Conservation (phyloP, 2,797 vertebrate genomes). For the Trichosurus vulpecula region DNA sequence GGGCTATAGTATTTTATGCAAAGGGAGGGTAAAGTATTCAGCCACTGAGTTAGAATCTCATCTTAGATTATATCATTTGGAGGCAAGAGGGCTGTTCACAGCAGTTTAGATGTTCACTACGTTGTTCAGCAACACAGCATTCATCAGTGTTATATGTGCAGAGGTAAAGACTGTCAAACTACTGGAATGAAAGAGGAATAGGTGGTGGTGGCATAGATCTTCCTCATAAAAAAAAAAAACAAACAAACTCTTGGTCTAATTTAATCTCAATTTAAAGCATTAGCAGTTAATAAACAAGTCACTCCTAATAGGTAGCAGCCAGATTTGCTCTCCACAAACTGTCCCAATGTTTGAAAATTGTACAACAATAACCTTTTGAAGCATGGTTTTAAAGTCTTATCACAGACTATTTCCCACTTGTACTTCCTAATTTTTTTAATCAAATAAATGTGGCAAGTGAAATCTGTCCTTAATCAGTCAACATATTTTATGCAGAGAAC, state of each 20-base stretch:
- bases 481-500: conserved; percentile 21
- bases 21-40: conserved; percentile 54
- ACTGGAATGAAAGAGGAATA: conserved; percentile 52
- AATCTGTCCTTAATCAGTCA: conserved; percentile 51
- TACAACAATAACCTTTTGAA: not conserved
- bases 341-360: not conserved
- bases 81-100: conserved; percentile 67
- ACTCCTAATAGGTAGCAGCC: conserved; percentile 58
- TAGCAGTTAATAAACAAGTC: conserved; percentile 77
- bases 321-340: not conserved
- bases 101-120: conserved; percentile 74
- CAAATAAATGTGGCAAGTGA: conserved; percentile 54
- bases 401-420: conserved; percentile 26
- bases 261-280: conserved; percentile 76
- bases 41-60: conserved; percentile 77
- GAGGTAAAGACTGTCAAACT: conserved; percentile 75
- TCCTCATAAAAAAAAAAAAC: conserved; percentile 54
- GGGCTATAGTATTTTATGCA: conserved; percentile 69
- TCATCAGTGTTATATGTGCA: conserved; percentile 74
- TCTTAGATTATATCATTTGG: conserved; percentile 77
- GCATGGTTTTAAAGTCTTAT: not conserved
- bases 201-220: conserved; percentile 47
- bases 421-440: conserved; percentile 56
- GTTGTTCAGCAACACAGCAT: conserved; percentile 70
- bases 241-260: conserved; percentile 45